These are phyloP conservation scores for Artemia franciscana DNA, from an alignment of 1,140 invertebrate genomes.

Conservation along the genomic window DNA sequence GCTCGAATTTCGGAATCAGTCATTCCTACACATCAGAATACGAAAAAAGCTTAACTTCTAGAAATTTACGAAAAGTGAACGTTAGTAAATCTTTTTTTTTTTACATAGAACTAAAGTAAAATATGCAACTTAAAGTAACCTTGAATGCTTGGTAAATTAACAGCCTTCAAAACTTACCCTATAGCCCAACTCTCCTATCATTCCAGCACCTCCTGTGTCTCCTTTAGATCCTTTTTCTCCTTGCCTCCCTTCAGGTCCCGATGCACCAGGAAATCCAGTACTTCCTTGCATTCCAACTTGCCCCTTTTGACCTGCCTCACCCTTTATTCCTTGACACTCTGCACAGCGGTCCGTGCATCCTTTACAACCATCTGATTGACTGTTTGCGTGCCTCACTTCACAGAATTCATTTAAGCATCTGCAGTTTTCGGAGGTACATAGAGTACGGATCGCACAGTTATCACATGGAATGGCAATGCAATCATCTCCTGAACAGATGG, in stretches of 20 bases:
- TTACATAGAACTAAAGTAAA: too few species aligned
- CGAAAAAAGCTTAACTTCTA: too few species aligned
- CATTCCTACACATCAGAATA: too few species aligned
- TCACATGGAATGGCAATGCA: neutral
- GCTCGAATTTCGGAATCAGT: too few species aligned
- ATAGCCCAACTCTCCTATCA: neutral
- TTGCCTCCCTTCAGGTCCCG: neutral
- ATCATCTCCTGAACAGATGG: neutral
- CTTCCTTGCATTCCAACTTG: neutral
- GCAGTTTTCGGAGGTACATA: neutral
- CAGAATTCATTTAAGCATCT: neutral
- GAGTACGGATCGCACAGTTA: neutral
- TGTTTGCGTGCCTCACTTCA: neutral
- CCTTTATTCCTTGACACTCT: neutral
- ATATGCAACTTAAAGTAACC: too few species aligned
- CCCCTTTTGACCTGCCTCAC: neutral
- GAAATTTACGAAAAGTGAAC: too few species aligned
- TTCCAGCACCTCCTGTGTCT: neutral
- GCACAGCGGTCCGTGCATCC: neutral
- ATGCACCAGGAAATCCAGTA: neutral
- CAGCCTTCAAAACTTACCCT: neutral
- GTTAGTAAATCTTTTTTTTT: too few species aligned
- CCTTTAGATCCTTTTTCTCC: neutral
- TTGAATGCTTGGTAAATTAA: too few species aligned
- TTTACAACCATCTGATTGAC: neutral